These are phyloP conservation scores for Hylomyscus alleni DNA, from an alignment of 2,797 vertebrate genomes.

Conservation along the genomic window DNA sequence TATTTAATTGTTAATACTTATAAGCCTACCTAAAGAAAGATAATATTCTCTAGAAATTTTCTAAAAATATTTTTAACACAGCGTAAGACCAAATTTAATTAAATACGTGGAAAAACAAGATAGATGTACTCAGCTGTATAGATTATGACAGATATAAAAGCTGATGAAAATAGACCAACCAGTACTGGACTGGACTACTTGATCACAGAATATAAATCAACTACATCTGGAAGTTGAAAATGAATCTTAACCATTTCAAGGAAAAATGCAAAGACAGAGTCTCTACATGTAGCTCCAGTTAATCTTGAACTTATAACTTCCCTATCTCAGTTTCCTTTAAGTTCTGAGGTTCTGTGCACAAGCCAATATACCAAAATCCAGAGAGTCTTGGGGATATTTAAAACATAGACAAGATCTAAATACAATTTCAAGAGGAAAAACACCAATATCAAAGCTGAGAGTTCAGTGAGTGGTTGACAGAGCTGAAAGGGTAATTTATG, in stretches of 20 bases:
- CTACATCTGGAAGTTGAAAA: not conserved
- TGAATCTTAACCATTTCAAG: slow-evolving; percentile 18
- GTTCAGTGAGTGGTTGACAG: not conserved
- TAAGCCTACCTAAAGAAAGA: not conserved
- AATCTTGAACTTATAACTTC: not conserved
- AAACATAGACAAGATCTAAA: not conserved
- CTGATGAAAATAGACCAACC: not conserved
- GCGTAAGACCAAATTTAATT: not conserved
- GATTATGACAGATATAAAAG: not conserved
- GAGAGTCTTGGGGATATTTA: not conserved
- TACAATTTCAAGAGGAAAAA: slow-evolving; percentile 29
- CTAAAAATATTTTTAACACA: not conserved
- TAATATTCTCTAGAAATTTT: not conserved
- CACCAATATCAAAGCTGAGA: not conserved
- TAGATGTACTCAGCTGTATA: not conserved
- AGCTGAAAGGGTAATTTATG: not conserved
- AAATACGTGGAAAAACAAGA: slow-evolving; percentile 6
- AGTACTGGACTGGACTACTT: not conserved
- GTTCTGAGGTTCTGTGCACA: not conserved
- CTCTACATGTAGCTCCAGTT: not conserved
- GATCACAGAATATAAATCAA: slow-evolving; percentile 10
- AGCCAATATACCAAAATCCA: not conserved
- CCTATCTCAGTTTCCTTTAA: not conserved
- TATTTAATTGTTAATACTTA: not conserved
- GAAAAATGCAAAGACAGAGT: not conserved